phyloP scores from a whole-genome alignment of 2,797 vertebrate species.

The Apogon hyalosoma region DNA sequence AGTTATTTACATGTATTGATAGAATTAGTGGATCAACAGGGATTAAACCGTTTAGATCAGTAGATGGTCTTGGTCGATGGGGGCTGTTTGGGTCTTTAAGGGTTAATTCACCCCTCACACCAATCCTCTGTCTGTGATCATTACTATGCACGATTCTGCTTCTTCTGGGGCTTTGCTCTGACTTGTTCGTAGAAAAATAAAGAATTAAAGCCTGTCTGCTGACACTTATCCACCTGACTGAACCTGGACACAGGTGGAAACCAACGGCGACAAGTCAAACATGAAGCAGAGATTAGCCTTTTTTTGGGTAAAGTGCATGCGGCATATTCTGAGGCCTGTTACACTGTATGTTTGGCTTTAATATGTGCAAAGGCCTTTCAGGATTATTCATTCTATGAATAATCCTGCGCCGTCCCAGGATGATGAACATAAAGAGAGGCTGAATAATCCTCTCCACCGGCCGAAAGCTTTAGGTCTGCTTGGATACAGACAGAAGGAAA shows the following conservation, averaged over 20 bases:
- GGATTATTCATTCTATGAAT: conserved; percentile 34
- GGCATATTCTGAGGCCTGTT: conserved; percentile 29
- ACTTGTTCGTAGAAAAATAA: conserved; percentile 27
- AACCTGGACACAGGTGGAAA: conserved; percentile 35
- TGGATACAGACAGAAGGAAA: conserved; percentile 37
- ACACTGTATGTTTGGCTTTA: conserved; percentile 48
- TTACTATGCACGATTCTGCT: background rate
- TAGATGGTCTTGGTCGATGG: too few species aligned
- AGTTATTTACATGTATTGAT: too few species aligned
- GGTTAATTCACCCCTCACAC: too few species aligned
- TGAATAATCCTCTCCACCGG: conserved; percentile 21
- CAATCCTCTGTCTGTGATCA: background rate
- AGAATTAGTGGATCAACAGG: too few species aligned
- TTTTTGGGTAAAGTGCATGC: conserved; percentile 15
- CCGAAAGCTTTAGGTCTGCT: conserved; percentile 26
- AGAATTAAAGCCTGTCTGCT: conserved; percentile 17
- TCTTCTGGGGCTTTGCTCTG: conserved; percentile 1
- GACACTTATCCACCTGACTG: conserved; percentile 32
- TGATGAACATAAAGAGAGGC: conserved; percentile 38
- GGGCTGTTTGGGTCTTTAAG: too few species aligned
- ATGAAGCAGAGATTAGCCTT: conserved; percentile 48
- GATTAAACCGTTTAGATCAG: too few species aligned
- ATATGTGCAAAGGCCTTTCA: conserved; percentile 53
- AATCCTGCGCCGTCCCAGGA: conserved; percentile 49
- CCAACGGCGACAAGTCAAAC: conserved; percentile 10